These are phyloP conservation scores for Microplitis manilae DNA, from an alignment of 2,888 invertebrate genomes.

Conservation along the genomic window DNA sequence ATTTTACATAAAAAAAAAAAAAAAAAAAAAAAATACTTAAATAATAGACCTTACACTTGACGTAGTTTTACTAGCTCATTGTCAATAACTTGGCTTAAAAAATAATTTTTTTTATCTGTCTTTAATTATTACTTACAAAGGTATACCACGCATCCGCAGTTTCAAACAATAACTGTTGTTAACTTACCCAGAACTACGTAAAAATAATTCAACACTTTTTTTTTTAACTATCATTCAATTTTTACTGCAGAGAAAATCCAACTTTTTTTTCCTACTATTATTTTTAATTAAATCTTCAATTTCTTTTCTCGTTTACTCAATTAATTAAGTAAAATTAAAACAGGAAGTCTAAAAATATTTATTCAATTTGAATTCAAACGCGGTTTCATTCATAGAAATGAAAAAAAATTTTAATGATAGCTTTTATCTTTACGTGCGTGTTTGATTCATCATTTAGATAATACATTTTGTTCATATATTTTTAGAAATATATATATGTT, in stretches of 20 bases:
- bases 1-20: neutral
- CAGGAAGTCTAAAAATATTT: neutral
- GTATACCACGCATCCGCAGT: slow-evolving; percentile 2
- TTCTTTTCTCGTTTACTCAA: neutral
- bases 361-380: neutral
- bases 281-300: neutral
- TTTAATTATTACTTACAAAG: neutral
- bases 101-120: neutral
- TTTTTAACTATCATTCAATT: too few species aligned
- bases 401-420: neutral
- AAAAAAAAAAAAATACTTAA: too few species aligned
- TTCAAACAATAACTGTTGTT: slow-evolving; percentile 22
- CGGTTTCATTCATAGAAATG: neutral
- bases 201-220: neutral
- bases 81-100: neutral
- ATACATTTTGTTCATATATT: neutral
- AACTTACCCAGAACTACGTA: neutral
- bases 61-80: neutral
- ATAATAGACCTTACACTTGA: too few species aligned
- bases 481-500: neutral
- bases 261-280: too few species aligned
- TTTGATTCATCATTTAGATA: neutral
- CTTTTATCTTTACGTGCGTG: neutral
- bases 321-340: neutral
- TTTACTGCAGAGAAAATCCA: too few species aligned